A percentile compares a stretch with the other conserved stretches of the same genome.
phyloP scores from a whole-genome alignment of 1,140 invertebrate genomes.

The Kradibia gibbosae region DNA sequence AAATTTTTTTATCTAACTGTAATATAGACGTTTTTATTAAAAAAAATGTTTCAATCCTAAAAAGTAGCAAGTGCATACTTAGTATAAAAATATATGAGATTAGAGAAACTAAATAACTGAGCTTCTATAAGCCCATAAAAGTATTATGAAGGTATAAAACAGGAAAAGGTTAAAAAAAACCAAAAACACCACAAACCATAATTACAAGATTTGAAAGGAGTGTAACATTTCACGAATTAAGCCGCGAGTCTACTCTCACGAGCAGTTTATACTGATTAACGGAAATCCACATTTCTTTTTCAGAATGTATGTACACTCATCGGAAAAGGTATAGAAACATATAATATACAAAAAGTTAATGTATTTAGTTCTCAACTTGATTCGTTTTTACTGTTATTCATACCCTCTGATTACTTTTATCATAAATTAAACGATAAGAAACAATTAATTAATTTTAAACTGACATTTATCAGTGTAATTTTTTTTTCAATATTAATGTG shows the following conservation, averaged over 20 bases:
- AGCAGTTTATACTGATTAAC: slow-evolving; percentile 62
- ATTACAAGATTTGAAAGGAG: slow-evolving; percentile 63
- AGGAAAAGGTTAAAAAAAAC: background rate
- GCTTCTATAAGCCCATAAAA: background rate
- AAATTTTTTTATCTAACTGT: background rate
- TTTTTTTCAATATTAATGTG: too few relatives aligned
- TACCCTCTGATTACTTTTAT: too few relatives aligned
- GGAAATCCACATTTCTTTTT: slow-evolving; percentile 46
- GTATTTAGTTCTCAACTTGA: too few relatives aligned
- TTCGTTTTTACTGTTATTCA: too few relatives aligned
- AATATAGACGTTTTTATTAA: background rate
- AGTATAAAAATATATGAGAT: slow-evolving; percentile 50
- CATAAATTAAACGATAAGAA: too few relatives aligned
- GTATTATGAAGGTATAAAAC: too few relatives aligned
- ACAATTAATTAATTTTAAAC: too few relatives aligned
- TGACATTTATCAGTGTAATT: too few relatives aligned
- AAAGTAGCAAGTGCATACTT: slow-evolving; percentile 57
- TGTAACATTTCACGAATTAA: slow-evolving; percentile 66
- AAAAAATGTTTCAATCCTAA: slow-evolving; percentile 30
- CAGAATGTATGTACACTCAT: background rate
- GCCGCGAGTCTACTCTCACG: slow-evolving; percentile 60
- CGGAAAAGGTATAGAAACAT: too few relatives aligned
- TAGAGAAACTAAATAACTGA: slow-evolving; percentile 33
- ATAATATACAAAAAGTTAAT: too few relatives aligned
- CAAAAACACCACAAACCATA: slow-evolving; percentile 25